Evolutionary conservation across 2,888 invertebrate genomes (phyloP), one percentile per base, ranked within the genome.

Genomic region (Stenodema calcarata): DNA sequence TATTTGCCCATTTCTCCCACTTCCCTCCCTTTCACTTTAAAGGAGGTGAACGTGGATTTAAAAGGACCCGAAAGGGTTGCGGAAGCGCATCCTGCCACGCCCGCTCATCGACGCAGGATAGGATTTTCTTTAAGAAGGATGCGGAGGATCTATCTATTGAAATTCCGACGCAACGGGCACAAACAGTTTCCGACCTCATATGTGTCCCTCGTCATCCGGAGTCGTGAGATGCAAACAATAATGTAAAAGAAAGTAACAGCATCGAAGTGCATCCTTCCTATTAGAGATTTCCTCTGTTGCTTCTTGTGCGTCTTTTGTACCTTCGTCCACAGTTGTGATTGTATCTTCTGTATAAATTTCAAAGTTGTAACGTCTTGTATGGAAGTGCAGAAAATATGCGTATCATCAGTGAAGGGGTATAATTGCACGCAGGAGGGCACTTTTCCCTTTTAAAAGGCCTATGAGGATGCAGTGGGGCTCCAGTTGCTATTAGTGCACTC

Each of bases 11-110:
- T 30, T 27, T 23, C 27, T 27, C 27, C 27, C 28, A 4, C 70
- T 27, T 70, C 27, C 16, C 9, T 14, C 70, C 27, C 16, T 70
- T 30, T 18, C 27, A 0, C 27, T 70, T 16, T 70, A 27, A 30
- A 70, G 18, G 18, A 23, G 28, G 69, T 16, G 28, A 70, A 70
- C 69, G 70, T 18, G 27, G 27, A 70, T 30, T 70, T 70, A 70
- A 27, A 70, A 70, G 70, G 70, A 70, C 3, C 35, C 12, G 70
- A 70, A 70, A 70, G 70, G 70, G 70, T 27, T 70, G 14, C 27
- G 70, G 70, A 70, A 70, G 70, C 23, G 18, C 70, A 70, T 70
- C 70, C 70, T 70, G 70, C 70, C 70, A 70, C 70, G 23, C 70
- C 70, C 16, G 16, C 27, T 27, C 70, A 18, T 30, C 30, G 35